Percentiles rank a stretch among this genome's conserved stretches.
phyloP scores from a whole-genome alignment of 2,888 invertebrate species.

The Euplagia quadripunctaria region DNA sequence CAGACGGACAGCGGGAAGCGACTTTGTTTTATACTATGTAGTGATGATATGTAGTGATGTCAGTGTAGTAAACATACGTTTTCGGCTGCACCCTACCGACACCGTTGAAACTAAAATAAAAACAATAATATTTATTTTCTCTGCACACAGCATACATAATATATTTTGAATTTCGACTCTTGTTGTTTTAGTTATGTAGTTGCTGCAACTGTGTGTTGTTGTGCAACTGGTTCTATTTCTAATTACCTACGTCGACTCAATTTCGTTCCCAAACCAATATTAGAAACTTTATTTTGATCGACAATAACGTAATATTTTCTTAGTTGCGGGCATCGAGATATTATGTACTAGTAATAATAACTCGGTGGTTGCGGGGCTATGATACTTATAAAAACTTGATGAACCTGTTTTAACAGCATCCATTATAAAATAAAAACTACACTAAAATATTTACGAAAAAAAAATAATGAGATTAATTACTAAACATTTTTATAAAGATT shows the following conservation, averaged over 20 bases:
- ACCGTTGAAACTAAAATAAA: not conserved
- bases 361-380: not conserved
- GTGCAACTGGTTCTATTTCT: conserved; percentile 5
- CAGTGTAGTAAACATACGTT: no score
- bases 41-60: no score
- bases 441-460: not conserved
- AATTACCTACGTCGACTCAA: not conserved
- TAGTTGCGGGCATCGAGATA: not conserved
- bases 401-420: not conserved
- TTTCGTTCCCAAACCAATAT: not conserved
- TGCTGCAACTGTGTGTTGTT: conserved; percentile 8
- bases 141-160: not conserved
- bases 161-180: not conserved
- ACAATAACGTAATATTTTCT: not conserved
- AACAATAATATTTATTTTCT: not conserved
- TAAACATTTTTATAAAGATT: not conserved
- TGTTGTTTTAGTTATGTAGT: conserved; percentile 5
- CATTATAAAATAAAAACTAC: not conserved
- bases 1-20: no score
- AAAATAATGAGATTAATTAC: not conserved
- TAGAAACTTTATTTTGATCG: not conserved
- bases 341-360: no score
- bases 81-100: not conserved
- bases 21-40: no score
- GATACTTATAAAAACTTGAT: not conserved